Conservation (phyloP, 2,888 invertebrate species). For the Thumatha senex region DNA sequence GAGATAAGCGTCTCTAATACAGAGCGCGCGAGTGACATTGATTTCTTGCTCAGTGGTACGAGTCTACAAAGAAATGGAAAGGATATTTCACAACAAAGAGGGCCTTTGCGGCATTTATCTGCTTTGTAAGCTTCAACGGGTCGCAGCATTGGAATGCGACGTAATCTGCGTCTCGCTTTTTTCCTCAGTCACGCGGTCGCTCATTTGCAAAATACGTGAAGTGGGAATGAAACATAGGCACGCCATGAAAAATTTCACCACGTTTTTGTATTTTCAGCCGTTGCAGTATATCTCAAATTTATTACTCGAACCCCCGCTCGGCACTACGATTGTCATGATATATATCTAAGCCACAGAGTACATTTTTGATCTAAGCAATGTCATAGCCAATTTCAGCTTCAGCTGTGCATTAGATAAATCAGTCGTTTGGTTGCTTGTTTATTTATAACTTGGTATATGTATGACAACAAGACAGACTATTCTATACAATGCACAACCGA, state of each 20-base stretch:
- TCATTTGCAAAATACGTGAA: conserved; percentile 39
- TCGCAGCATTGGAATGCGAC: conserved; percentile 32
- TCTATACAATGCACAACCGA: too few relatives aligned
- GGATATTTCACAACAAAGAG: conserved; percentile 51
- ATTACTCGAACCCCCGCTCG: conserved; percentile 26
- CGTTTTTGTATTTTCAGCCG: conserved; percentile 15
- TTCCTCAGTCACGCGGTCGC: conserved; percentile 16
- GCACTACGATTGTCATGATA: too few relatives aligned
- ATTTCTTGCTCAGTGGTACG: conserved; percentile 17
- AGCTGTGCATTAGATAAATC: too few relatives aligned
- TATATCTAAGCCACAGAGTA: too few relatives aligned
- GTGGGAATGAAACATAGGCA: conserved; percentile 17
- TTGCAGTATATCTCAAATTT: conserved; percentile 34
- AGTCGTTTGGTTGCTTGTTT: too few relatives aligned
- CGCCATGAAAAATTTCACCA: conserved; percentile 22
- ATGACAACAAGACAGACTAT: too few relatives aligned
- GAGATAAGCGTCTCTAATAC: too few relatives aligned
- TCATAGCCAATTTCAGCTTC: too few relatives aligned
- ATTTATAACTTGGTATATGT: too few relatives aligned
- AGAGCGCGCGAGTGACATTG: too few relatives aligned
- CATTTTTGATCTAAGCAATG: too few relatives aligned
- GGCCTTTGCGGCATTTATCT: conserved; percentile 54
- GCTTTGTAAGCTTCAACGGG: conserved; percentile 46
- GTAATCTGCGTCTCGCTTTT: conserved; percentile 27
- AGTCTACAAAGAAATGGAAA: conserved; percentile 44